Percentiles rank a stretch among this genome's conserved stretches.
Evolutionary conservation across 2,797 vertebrate genomes (phyloP).

Genomic region (Sebastolobus alascanus): DNA sequence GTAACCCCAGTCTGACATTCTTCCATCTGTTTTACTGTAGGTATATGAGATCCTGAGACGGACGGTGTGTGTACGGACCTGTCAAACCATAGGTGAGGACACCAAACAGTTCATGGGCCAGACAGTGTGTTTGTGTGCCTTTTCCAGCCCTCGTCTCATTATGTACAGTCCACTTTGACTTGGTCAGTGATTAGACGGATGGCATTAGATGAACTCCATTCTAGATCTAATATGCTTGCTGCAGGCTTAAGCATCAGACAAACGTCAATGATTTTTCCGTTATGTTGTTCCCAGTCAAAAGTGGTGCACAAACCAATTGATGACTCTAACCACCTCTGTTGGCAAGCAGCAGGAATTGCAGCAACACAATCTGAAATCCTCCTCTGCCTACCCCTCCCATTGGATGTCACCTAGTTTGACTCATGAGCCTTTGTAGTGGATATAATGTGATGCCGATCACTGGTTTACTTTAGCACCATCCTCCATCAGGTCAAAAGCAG

Average conservation of each 20-base stretch:
- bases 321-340: constrained; percentile 5
- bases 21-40: constrained; percentile 71
- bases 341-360: not conserved
- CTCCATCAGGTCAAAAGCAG: not conserved
- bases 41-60: constrained; percentile 97
- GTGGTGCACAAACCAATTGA: not conserved
- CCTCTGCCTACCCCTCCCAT: not conserved
- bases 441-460: not conserved
- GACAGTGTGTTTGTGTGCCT: not conserved
- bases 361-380: not conserved
- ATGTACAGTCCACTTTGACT: not conserved
- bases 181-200: not conserved
- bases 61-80: constrained; percentile 90
- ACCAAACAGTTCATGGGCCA: not conserved
- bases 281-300: constrained; percentile 2
- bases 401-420: not conserved
- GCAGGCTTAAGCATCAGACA: not conserved
- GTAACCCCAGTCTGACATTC: constrained; percentile 18
- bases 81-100: constrained; percentile 91
- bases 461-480: too few species aligned
- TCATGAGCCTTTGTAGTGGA: not conserved
- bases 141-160: not conserved
- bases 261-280: not conserved
- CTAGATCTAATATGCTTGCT: not conserved
- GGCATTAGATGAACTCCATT: not conserved